Conservation (phyloP, 2,113 vertebrate species). For the Tilapia sparmanii region DNA sequence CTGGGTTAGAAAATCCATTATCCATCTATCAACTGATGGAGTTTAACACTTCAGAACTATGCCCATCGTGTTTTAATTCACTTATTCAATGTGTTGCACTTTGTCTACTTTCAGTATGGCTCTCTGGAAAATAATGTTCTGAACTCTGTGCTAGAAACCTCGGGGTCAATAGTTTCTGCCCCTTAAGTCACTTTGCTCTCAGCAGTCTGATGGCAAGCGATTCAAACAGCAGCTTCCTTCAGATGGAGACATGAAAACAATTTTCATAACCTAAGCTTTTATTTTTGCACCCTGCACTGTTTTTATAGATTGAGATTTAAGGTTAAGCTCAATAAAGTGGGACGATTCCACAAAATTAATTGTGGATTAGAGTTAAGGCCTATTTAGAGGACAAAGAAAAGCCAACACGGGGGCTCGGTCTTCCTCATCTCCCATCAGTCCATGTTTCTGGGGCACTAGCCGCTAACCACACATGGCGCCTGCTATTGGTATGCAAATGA, state of each 20-base stretch:
- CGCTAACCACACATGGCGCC: constrained; percentile 70
- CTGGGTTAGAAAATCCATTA: not conserved
- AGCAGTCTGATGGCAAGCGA: not conserved
- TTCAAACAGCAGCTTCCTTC: not conserved
- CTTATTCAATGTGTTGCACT: not conserved
- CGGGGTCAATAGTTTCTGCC: not conserved
- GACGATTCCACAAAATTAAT: constrained; percentile 36
- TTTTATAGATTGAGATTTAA: not conserved
- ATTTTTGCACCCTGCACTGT: not conserved
- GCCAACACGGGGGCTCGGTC: constrained; percentile 34
- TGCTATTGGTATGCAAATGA: constrained; percentile 76
- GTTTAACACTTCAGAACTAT: not conserved
- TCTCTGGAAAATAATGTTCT: not conserved
- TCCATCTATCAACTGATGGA: not conserved
- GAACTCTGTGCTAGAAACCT: not conserved
- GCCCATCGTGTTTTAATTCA: not conserved
- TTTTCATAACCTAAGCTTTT: not conserved
- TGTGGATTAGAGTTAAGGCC: constrained; percentile 46
- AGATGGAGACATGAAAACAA: not conserved
- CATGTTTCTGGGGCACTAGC: constrained; percentile 50
- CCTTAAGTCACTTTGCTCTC: not conserved
- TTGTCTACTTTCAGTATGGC: not conserved
- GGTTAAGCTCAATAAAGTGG: constrained; percentile 28
- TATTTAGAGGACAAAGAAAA: constrained; percentile 53
- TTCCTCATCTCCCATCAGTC: constrained; percentile 45